Percentiles rank a stretch among this genome's conserved stretches.
Conservation (phyloP, 2,113 vertebrate species). For the Neomonachus schauinslandi region DNA sequence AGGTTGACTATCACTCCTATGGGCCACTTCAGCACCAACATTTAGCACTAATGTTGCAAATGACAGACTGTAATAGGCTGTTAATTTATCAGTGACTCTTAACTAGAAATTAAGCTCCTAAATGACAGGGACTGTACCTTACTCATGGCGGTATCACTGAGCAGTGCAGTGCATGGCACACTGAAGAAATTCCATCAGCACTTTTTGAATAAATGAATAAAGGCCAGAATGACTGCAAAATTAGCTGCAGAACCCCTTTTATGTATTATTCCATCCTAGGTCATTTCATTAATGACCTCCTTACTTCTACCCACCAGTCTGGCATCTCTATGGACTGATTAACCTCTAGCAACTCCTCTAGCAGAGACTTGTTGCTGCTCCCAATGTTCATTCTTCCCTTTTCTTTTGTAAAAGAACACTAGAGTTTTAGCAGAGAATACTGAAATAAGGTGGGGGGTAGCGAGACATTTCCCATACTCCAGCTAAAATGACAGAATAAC, state of each 20-base stretch:
- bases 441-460: not conserved
- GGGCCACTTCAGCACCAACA: not conserved
- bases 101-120: not conserved
- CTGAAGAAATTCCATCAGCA: not conserved
- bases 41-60: not conserved
- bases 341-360: not conserved
- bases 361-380: not conserved
- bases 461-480: not conserved
- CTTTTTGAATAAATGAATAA: not conserved
- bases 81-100: not conserved
- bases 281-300: not conserved
- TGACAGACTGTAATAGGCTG: not conserved
- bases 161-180: not conserved
- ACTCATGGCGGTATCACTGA: not conserved
- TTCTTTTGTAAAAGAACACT: not conserved
- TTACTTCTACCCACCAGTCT: not conserved
- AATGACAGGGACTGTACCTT: not conserved
- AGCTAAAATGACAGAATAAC: not conserved
- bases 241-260: not conserved
- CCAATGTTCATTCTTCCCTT: not conserved
- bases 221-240: not conserved
- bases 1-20: not conserved
- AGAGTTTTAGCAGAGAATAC: not conserved
- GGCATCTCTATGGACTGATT: not conserved
- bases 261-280: not conserved